Evolutionary conservation across 2,888 invertebrate genomes (phyloP).

Genomic region (Spodoptera littoralis): DNA sequence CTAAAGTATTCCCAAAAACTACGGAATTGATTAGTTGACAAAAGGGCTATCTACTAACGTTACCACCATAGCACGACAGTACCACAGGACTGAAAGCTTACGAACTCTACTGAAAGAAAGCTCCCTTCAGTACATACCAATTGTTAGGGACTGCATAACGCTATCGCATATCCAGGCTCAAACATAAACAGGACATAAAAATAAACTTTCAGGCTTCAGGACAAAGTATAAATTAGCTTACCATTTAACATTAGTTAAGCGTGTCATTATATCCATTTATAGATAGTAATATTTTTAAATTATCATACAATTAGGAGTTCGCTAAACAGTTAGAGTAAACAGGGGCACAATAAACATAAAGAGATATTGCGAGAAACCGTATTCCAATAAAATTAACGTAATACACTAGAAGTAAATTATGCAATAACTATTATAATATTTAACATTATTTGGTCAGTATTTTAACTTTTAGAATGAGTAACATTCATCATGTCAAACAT

Average conservation of each 20-base stretch:
- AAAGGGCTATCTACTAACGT: conserved; percentile 38
- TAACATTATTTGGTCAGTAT: conserved; percentile 45
- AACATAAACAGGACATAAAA: conserved; percentile 68
- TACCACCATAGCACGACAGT: conserved; percentile 18
- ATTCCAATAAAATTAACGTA: conserved; percentile 30
- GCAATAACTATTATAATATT: conserved; percentile 33
- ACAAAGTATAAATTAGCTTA: conserved; percentile 40
- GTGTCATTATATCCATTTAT: conserved; percentile 33
- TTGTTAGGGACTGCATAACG: conserved; percentile 66
- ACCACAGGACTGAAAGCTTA: conserved; percentile 44
- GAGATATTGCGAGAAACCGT: conserved; percentile 21
- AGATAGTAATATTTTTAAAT: conserved; percentile 26
- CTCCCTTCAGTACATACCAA: conserved; percentile 73
- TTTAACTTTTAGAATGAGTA: conserved; percentile 33
- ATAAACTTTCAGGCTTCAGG: conserved; percentile 61
- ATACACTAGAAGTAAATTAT: conserved; percentile 35
- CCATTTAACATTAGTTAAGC: conserved; percentile 43
- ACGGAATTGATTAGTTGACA: conserved; percentile 9
- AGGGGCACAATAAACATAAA: conserved; percentile 2
- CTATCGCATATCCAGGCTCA: conserved; percentile 77
- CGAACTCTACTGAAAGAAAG: conserved; percentile 45
- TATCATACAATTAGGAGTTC: conserved; percentile 24
- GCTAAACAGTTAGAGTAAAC: conserved; percentile 4
- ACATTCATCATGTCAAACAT: conserved; percentile 50
- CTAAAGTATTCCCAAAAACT: conserved; percentile 7